These are phyloP conservation scores for Sebastes matsubarae DNA, from an alignment of 2,797 vertebrate species.

Conservation along the genomic window DNA sequence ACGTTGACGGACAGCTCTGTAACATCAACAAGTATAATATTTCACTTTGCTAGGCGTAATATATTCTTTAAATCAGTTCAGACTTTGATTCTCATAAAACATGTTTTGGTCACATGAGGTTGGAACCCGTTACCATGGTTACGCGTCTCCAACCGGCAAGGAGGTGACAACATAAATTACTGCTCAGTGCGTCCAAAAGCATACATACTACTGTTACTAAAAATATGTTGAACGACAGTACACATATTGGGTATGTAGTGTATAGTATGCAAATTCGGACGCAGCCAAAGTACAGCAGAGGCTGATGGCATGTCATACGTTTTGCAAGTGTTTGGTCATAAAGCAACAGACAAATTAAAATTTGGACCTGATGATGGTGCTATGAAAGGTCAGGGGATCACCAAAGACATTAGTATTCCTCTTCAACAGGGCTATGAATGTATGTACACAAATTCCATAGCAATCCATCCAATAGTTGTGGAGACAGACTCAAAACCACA, in stretches of 20 bases:
- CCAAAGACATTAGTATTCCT: neutral
- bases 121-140: neutral
- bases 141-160: neutral
- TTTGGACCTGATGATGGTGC: neutral
- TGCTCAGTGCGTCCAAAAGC: neutral
- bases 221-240: neutral
- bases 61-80: too few relatives aligned
- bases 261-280: rapidly evolving
- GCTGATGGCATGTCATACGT: neutral
- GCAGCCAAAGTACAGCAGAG: neutral
- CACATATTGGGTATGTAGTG: neutral
- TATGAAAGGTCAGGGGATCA: too few relatives aligned
- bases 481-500: neutral
- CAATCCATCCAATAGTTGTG: neutral
- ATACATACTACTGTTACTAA: neutral
- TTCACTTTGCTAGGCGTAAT: neutral
- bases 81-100: too few relatives aligned
- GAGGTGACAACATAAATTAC: neutral
- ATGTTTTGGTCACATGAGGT: too few relatives aligned
- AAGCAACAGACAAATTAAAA: neutral
- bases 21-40: neutral
- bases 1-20: too few relatives aligned
- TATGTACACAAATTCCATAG: neutral
- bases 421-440: rapidly evolving
- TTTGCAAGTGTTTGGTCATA: neutral